These are phyloP conservation scores for Melanotaenia pygmaea DNA, from an alignment of 2,797 vertebrate species.

Conservation along the genomic window DNA sequence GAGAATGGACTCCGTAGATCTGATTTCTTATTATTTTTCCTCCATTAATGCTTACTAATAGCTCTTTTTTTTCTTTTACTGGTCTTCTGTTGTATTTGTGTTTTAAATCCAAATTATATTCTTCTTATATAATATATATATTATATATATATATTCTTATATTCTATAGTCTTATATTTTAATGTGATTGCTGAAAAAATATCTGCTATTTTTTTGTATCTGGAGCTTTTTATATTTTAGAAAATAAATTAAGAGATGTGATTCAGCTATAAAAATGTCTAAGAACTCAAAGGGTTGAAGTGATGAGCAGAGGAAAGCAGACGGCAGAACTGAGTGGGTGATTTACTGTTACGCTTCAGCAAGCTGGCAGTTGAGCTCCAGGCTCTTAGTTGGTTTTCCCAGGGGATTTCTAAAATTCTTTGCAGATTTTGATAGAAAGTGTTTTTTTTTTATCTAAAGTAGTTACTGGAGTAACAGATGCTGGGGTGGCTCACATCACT, in stretches of 20 bases:
- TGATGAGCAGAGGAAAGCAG: not conserved
- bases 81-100: not conserved
- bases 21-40: not conserved
- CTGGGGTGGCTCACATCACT: not conserved
- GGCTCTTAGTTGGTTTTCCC: not conserved
- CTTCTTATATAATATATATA: too few species aligned
- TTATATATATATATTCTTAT: too few species aligned
- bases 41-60: not conserved
- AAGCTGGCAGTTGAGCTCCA: not conserved
- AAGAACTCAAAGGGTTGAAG: not conserved
- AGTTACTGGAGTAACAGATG: not conserved
- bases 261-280: not conserved
- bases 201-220: not conserved
- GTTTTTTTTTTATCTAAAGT: not conserved
- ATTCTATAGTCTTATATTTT: too few species aligned
- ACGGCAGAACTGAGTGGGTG: not conserved
- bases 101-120: too few species aligned
- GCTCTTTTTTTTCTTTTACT: not conserved
- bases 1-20: not conserved
- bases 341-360: not conserved
- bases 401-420: not conserved
- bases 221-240: not conserved
- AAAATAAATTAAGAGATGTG: not conserved
- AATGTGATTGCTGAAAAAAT: not conserved
- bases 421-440: not conserved